phyloP scores from a whole-genome alignment of 2,797 vertebrate genomes.

The Neosilurus mollespiculum region DNA sequence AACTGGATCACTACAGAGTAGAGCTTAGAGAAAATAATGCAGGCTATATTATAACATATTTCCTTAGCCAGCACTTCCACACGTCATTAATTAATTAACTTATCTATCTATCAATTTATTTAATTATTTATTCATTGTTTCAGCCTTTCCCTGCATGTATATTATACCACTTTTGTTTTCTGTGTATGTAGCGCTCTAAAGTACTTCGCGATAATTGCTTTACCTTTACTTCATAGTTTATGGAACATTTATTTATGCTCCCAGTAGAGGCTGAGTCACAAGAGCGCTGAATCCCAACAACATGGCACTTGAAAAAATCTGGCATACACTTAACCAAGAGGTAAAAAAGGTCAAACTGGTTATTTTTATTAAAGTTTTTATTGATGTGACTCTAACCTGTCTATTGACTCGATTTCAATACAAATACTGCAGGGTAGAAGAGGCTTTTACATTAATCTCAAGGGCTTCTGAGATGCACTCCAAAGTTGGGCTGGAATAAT shows the following conservation, averaged over 20 bases:
- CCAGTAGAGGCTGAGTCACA: conserved; percentile 52
- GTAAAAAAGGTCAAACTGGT: conserved; percentile 55
- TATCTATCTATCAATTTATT: too few relatives aligned
- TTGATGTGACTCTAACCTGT: conserved; percentile 49
- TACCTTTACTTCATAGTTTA: conserved; percentile 50
- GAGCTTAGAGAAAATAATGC: background rate
- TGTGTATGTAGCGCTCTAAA: background rate
- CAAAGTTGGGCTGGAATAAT: background rate
- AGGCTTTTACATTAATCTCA: conserved; percentile 8
- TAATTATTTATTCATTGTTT: too few relatives aligned
- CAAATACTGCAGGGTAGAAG: background rate
- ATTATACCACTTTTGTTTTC: background rate
- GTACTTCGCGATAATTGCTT: conserved; percentile 49
- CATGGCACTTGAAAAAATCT: conserved; percentile 43
- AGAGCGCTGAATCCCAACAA: conserved; percentile 60
- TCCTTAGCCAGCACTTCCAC: background rate
- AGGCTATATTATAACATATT: background rate
- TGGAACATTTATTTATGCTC: conserved; percentile 59
- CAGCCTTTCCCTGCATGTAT: background rate
- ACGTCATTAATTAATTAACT: too few relatives aligned
- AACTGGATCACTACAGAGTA: conserved; percentile 1
- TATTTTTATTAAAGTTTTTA: conserved; percentile 44
- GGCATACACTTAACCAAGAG: conserved; percentile 51
- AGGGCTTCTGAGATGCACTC: background rate
- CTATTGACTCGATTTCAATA: conserved; percentile 33